These are phyloP conservation scores for Aphis gossypii DNA, from an alignment of 1,140 invertebrate species.

Conservation along the genomic window DNA sequence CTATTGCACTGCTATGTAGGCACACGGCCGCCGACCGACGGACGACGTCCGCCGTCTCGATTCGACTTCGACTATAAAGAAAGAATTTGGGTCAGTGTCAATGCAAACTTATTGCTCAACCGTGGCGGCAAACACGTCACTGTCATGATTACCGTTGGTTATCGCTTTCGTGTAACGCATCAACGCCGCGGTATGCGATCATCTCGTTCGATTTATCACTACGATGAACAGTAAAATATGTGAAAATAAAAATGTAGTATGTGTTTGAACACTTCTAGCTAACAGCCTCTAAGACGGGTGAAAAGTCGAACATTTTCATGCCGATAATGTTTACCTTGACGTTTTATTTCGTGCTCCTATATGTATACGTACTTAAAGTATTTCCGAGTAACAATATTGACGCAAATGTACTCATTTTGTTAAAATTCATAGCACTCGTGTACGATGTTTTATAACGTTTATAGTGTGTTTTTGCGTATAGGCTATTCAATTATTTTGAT, in stretches of 20 bases:
- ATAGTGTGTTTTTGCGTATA: background rate
- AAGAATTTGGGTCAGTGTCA: slow-evolving; percentile 48
- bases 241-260: background rate
- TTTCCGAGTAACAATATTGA: background rate
- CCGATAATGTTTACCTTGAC: background rate
- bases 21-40: background rate
- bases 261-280: background rate
- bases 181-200: background rate
- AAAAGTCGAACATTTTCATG: background rate
- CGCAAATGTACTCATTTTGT: background rate
- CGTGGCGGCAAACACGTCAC: background rate
- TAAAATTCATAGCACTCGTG: background rate
- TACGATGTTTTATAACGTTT: background rate
- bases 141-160: background rate
- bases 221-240: background rate
- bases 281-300: background rate
- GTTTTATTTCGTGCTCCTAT: background rate
- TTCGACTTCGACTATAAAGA: background rate
- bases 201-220: background rate
- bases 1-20: too few relatives aligned
- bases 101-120: slow-evolving; percentile 45
- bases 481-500: background rate
- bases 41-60: background rate
- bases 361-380: too few relatives aligned
- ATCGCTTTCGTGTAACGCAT: background rate